phyloP scores from a whole-genome alignment of 1,140 invertebrate genomes.

The Ips typographus region DNA sequence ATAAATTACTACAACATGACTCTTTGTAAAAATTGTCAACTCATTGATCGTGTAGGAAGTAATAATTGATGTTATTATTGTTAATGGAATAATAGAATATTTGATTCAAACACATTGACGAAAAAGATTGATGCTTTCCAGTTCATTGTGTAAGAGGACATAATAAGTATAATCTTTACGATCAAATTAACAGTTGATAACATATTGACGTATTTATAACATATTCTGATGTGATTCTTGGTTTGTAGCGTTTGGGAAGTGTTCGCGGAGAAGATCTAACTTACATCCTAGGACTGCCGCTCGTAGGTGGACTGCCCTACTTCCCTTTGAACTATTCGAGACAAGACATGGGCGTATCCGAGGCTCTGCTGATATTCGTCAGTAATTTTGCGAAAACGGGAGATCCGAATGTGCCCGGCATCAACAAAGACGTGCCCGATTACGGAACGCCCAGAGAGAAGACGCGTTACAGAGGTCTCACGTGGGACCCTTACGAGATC shows the following conservation, averaged over 20 bases:
- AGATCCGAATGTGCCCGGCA: conserved; percentile 67
- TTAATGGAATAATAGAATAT: too few relatives aligned
- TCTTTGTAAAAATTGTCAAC: too few relatives aligned
- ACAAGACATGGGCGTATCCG: conserved; percentile 73
- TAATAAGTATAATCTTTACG: too few relatives aligned
- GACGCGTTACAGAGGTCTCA: conserved; percentile 59
- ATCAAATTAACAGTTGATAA: too few relatives aligned
- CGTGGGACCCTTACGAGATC: conserved; percentile 74
- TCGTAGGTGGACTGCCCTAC: conserved; percentile 67
- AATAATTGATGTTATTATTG: too few relatives aligned
- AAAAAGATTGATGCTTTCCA: too few relatives aligned
- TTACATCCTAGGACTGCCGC: conserved; percentile 83
- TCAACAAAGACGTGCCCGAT: conserved; percentile 53
- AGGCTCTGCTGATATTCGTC: conserved; percentile 72
- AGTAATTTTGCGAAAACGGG: conserved; percentile 76
- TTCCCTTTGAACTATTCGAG: conserved; percentile 73
- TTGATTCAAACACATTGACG: too few relatives aligned
- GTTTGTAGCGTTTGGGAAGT: conserved; percentile 68
- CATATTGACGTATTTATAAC: too few relatives aligned
- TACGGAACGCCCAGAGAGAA: conserved; percentile 62
- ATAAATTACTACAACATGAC: too few relatives aligned
- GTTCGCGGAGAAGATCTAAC: conserved; percentile 82
- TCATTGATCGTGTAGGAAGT: too few relatives aligned
- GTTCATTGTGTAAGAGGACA: too few relatives aligned
- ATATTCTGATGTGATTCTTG: background rate